Conservation (phyloP, 2,797 vertebrate species). For the Bradypodion ventrale region DNA sequence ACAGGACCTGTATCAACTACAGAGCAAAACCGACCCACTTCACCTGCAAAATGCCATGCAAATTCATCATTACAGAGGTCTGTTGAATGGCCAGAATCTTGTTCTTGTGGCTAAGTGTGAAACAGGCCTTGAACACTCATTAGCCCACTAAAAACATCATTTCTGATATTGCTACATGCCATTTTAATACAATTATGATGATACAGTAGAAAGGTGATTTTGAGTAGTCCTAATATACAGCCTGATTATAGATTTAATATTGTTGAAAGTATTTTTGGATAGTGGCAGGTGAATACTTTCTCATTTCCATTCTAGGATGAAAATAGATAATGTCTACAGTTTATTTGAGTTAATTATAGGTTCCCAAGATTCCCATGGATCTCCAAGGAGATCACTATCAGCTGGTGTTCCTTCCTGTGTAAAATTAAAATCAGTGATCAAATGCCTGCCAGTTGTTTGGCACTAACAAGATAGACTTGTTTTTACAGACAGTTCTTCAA, state of each 20-base stretch:
- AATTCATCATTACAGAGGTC: too few relatives aligned
- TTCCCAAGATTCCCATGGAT: constrained; percentile 63
- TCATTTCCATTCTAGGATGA: constrained; percentile 55
- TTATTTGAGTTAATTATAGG: constrained; percentile 62
- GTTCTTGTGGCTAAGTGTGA: too few relatives aligned
- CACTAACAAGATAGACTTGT: constrained; percentile 73
- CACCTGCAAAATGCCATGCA: too few relatives aligned
- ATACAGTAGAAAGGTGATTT: constrained; percentile 22
- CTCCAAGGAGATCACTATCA: constrained; percentile 65
- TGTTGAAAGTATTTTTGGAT: constrained; percentile 53
- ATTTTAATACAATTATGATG: background rate
- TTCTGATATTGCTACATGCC: too few relatives aligned
- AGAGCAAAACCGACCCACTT: too few relatives aligned
- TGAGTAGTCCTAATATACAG: constrained; percentile 15
- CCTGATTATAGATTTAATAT: constrained; percentile 29
- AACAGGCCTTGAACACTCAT: too few relatives aligned
- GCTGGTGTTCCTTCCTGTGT: constrained; percentile 67
- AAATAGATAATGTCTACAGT: constrained; percentile 39
- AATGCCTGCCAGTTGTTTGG: constrained; percentile 66
- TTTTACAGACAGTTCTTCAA: constrained; percentile 70
- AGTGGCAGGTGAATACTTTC: constrained; percentile 43
- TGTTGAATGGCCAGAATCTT: too few relatives aligned
- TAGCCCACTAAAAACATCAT: too few relatives aligned
- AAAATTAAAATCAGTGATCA: constrained; percentile 71
- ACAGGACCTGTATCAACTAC: too few relatives aligned